Evolutionary conservation across 1,140 invertebrate genomes (phyloP).

Genomic region (Pectinophora gossypiella): DNA sequence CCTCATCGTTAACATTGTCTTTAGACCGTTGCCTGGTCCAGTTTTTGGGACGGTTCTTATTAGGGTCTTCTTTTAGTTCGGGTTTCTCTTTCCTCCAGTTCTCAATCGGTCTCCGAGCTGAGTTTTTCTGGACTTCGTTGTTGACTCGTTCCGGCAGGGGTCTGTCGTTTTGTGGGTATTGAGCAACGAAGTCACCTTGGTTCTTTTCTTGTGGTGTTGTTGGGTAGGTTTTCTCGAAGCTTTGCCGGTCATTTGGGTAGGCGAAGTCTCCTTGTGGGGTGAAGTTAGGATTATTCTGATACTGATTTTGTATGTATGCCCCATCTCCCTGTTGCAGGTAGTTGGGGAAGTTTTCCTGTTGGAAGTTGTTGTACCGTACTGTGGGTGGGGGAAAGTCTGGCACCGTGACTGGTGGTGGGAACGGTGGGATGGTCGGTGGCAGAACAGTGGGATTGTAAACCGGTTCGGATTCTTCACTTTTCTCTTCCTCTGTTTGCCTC

Average conservation of each 20-base stretch:
- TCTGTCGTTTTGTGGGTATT: constrained; percentile 24
- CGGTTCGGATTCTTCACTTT: constrained; percentile 40
- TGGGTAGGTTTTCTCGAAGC: not conserved
- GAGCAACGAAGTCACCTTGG: constrained; percentile 34
- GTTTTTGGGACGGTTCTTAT: constrained; percentile 41
- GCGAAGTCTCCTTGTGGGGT: constrained; percentile 36
- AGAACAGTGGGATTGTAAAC: constrained; percentile 48
- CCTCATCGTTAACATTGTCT: constrained; percentile 44
- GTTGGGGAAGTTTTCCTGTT: constrained; percentile 43
- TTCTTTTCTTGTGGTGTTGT: not conserved
- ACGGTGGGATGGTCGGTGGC: constrained; percentile 31
- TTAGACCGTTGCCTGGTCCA: constrained; percentile 46
- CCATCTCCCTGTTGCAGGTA: constrained; percentile 65
- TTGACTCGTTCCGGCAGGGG: constrained; percentile 38
- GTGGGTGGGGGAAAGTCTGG: constrained; percentile 48
- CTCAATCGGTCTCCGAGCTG: constrained; percentile 35
- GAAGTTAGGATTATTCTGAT: constrained; percentile 28
- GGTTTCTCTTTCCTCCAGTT: constrained; percentile 57
- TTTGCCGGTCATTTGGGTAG: constrained; percentile 19
- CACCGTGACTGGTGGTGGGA: constrained; percentile 18
- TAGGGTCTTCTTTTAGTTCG: constrained; percentile 44
- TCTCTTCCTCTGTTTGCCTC: constrained; percentile 50
- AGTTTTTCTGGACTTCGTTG: constrained; percentile 49
- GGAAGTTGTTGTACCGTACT: constrained; percentile 6
- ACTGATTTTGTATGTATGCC: constrained; percentile 52